These are phyloP conservation scores for Drosophila putrida DNA, from an alignment of 2,888 invertebrate genomes.

Conservation along the genomic window DNA sequence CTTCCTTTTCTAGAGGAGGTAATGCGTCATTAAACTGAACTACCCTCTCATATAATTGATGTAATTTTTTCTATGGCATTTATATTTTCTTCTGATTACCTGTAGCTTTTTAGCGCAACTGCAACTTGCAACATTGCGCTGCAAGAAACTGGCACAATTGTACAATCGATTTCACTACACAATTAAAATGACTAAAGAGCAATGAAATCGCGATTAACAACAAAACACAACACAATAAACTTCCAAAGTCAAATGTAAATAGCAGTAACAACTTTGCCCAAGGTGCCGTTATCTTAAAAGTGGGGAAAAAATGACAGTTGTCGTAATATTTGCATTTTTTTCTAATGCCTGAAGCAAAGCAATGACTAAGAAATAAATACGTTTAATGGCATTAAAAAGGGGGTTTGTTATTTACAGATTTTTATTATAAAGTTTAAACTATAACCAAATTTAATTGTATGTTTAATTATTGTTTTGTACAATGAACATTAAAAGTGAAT, in stretches of 20 bases:
- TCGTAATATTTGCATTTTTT: slow-evolving; percentile 11
- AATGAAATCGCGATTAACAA: slow-evolving; percentile 8
- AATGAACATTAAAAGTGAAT: background rate
- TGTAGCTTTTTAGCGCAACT: background rate
- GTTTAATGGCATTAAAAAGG: background rate
- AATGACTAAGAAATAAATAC: background rate
- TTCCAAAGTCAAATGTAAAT: slow-evolving; percentile 12
- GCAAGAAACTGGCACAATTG: slow-evolving; percentile 11
- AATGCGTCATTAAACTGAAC: background rate
- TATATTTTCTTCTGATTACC: background rate
- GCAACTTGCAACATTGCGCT: background rate
- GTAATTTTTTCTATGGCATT: background rate
- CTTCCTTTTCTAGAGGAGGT: background rate
- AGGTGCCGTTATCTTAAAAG: slow-evolving; percentile 29
- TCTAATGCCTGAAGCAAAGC: background rate
- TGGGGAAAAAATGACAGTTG: background rate
- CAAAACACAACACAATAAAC: slow-evolving; percentile 6
- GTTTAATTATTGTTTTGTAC: background rate
- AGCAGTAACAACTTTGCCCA: slow-evolving; percentile 14
- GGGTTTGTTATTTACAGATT: too few relatives aligned
- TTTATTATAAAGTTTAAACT: background rate
- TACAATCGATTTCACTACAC: slow-evolving; percentile 11
- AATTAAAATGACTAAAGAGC: slow-evolving; percentile 10
- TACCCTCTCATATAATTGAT: background rate
- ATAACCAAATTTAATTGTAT: background rate